These are phyloP conservation scores for Leptodactylus fallax DNA, from an alignment of 2,797 vertebrate species.

Conservation along the genomic window DNA sequence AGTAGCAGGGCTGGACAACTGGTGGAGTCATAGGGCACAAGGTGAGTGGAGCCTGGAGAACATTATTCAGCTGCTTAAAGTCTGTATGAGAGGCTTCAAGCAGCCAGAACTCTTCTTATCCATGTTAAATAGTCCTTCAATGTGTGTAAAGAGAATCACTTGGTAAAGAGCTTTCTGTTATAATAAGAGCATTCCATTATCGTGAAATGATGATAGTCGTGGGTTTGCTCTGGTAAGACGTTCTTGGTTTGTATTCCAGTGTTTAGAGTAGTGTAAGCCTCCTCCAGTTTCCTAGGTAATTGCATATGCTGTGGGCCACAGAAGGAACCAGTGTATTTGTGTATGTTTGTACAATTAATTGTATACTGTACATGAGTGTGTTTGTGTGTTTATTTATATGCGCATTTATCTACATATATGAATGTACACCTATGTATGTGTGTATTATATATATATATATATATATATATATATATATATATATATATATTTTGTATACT, in stretches of 20 bases:
- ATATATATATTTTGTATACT: no score
- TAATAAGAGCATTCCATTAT: background rate
- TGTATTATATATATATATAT: background rate
- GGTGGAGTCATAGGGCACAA: background rate
- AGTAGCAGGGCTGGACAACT: background rate
- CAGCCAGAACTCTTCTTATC: background rate
- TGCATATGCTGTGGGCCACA: background rate
- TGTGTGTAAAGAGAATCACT: background rate
- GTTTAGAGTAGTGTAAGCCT: background rate
- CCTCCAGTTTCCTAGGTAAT: background rate
- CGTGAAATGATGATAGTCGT: background rate
- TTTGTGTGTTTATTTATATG: background rate
- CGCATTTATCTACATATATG: background rate
- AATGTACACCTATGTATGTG: background rate
- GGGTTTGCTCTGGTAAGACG: background rate
- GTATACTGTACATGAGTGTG: background rate
- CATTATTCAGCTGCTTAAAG: background rate
- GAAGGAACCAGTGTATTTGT: background rate
- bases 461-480: background rate
- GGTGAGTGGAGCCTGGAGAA: background rate
- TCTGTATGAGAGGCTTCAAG: background rate
- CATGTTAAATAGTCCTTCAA: background rate
- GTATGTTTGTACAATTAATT: background rate
- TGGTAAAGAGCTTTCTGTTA: background rate
- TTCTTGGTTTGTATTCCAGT: background rate